Evolutionary conservation across 2,113 vertebrate genomes (phyloP), one percentile per base, ranked within the genome.

Genomic region (Dicrurus megarhynchus): DNA sequence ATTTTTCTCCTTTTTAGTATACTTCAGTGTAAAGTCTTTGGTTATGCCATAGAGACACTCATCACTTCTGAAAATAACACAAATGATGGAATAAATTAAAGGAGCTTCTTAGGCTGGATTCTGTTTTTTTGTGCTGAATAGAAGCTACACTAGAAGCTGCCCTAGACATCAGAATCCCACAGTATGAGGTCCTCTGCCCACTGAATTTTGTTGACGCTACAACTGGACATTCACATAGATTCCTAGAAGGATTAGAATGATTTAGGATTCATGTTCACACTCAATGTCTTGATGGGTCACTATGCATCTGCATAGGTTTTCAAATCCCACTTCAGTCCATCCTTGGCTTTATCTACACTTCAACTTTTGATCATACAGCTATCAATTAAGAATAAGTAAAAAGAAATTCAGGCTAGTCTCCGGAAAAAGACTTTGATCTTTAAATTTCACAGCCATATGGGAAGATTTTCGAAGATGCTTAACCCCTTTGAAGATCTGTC

Each of bases 401-500:
- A 80, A 82, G 32, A 79, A 41, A 22, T 56, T 59, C 84, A 76
- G 5, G 5, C 19, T 46, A 56, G 23, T 44, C 30, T 81, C 61
- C 30, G 23, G 28, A 47, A 81, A 84, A 87, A 65, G 2, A n/a
- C 81, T 86, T 97, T 94, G 60, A 65, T 91, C 53, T 79, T 79
- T 76, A 93, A 83, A 82, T 27, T 70, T 84, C 63, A 65, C n/a
- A 89, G n/a, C 28, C 24, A 12, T 74, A 69, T 37, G 74, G 35
- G 37, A 85, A 95, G 41, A 44, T 85, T 90, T 94, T 70, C 68
- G 90, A 88, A 90, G 47, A 37, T 37, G 10, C 30, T 91, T 84
- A 78, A 70, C 5, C 9, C 2, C 11, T 89, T 82, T 89, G 53
- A 93, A 89, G 57, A 70, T 84, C 32, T 70, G 5, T 63, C 27